These are phyloP conservation scores for Gracilinanus agilis DNA, from an alignment of 2,113 vertebrate species.

Conservation along the genomic window DNA sequence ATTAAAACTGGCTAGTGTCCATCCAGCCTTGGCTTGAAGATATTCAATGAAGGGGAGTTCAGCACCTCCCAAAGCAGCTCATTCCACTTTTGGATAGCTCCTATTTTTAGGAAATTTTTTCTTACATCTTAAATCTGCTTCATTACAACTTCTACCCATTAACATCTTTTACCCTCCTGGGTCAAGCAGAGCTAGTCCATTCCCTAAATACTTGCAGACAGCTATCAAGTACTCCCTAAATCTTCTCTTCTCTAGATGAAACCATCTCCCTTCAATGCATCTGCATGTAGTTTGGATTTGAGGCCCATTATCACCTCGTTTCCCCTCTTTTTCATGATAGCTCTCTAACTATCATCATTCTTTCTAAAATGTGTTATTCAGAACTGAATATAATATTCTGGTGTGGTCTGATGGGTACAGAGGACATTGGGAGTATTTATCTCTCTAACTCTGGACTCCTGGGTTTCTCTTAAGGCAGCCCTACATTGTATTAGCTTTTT, in stretches of 20 bases:
- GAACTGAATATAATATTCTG: not conserved
- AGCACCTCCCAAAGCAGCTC: not conserved
- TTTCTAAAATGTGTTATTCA: not conserved
- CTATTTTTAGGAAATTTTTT: not conserved
- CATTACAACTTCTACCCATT: not conserved
- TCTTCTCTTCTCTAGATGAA: not conserved
- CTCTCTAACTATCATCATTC: not conserved
- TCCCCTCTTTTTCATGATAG: not conserved
- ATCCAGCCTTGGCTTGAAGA: not conserved
- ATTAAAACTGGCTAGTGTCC: not conserved
- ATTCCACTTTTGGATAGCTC: not conserved
- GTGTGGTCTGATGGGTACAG: not conserved
- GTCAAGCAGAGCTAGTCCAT: not conserved
- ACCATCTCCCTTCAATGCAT: not conserved
- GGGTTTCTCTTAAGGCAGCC: not conserved
- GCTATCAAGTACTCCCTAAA: not conserved
- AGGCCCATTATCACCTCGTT: not conserved
- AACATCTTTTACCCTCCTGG: not conserved
- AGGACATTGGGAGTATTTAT: not conserved
- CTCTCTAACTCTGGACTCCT: not conserved
- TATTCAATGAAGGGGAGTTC: not conserved
- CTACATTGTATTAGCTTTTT: not conserved
- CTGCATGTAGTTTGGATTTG: not conserved
- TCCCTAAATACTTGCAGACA: not conserved
- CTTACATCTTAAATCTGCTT: not conserved